These are phyloP conservation scores for Drosophila kepulauana DNA, from an alignment of 1,140 invertebrate genomes.

Conservation along the genomic window DNA sequence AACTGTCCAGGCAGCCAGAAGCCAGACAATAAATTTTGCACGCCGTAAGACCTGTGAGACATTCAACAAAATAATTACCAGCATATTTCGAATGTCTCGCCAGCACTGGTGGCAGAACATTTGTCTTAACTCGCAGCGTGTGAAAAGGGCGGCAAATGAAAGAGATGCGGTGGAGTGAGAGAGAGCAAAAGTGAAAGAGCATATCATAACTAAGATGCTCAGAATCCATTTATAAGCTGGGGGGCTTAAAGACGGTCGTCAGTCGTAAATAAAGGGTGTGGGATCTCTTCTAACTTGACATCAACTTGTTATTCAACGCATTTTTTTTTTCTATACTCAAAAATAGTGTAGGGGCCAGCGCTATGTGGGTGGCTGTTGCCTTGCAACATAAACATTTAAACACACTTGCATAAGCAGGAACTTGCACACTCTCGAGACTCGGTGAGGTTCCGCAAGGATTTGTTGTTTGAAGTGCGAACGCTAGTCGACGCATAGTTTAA, in stretches of 20 bases:
- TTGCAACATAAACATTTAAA: constrained; percentile 36
- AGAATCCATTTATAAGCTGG: constrained; percentile 62
- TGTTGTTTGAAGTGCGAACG: constrained; percentile 67
- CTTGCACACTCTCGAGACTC: constrained; percentile 50
- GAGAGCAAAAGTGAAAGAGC: neutral
- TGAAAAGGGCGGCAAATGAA: constrained; percentile 1
- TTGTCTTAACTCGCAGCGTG: constrained; percentile 52
- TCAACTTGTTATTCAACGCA: constrained; percentile 65
- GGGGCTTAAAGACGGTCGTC: neutral
- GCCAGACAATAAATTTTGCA: constrained; percentile 66
- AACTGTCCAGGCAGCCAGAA: constrained; percentile 46
- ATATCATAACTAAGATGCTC: constrained; percentile 70
- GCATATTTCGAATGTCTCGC: constrained; percentile 76
- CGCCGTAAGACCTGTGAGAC: constrained; percentile 70
- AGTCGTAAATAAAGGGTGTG: neutral
- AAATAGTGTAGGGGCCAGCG: constrained; percentile 18
- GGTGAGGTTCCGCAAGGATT: constrained; percentile 34
- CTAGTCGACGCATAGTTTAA: constrained; percentile 59
- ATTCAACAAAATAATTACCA: constrained; percentile 81
- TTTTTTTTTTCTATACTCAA: neutral
- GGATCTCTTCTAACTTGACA: constrained; percentile 39
- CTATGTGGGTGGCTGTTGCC: constrained; percentile 21
- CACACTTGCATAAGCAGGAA: constrained; percentile 1
- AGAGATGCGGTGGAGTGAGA: neutral
- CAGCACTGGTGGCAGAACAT: constrained; percentile 44